Percentiles rank a stretch among this genome's conserved stretches.
Conservation (phyloP, 2,113 vertebrate species). For the Xenopus tropicalis region UCB_Xtro_10.0 CM004452.2:3867501-3868000, state of each 20-base stretch:
- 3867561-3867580: too few species aligned
- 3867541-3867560: too few species aligned
- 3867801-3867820: background rate
- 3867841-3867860: background rate
- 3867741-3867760: conserved; percentile 12
- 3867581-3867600: too few species aligned
- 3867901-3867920: too few species aligned
- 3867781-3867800: background rate
- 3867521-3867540: too few species aligned
- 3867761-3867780: background rate
- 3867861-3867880: too few species aligned
- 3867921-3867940: too few species aligned
- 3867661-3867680: conserved; percentile 14
- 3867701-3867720: background rate
- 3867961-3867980: too few species aligned
- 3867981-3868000: too few species aligned
- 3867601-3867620: too few species aligned
- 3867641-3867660: conserved; percentile 2
- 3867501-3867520: background rate
- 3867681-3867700: conserved; percentile 39
- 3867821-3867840: background rate
- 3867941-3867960: too few species aligned
- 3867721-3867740: background rate
- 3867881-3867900: too few species aligned
- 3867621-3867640: background rate